Base-by-base conservation (phyloP, 1,140 invertebrate genomes). In the Metaphire vulgaris region DNA sequence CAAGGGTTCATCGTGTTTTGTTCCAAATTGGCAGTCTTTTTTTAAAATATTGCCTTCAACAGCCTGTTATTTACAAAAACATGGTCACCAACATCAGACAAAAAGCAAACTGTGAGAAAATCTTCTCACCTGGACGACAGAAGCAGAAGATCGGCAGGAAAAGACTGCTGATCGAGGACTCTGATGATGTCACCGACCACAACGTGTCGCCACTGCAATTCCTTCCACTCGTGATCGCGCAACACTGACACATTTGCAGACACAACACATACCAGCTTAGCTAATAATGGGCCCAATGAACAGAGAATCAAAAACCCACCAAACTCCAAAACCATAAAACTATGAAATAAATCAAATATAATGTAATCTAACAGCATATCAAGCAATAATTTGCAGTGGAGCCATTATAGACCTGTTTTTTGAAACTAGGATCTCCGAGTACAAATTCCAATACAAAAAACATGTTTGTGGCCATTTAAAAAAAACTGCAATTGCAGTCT, bases 171-270 rank as follows among this genome's bases (percentile, higher is more conserved):
- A 79, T 81, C 83, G 29, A 78, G 65, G n/a, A 99, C 88, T 87
- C 98, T 96, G 28, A 99, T 92, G 76, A 99, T 88, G 87, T 99
- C 97, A 0, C 97, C 97, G 12, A 98, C 96, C 65, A 84, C 76
- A 0, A 88, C 81, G n/a, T 98, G 91, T 81, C 93, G 92, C 96
- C 96, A 99, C 80, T 92, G 89, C 1, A 92, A 89, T 82, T 91
- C 91, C 81, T 91, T 90, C 85, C 97, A 99, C 71, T 92, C 89
- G 76, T 92, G 91, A 77, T 90, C 79, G 14, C 83, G 78, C 75
- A 85, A 80, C 26, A 85, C 89, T 84, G 92, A n/a, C n/a, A n/a
- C n/a, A n/a, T n/a, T n/a, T n/a, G n/a, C n/a, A n/a, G n/a, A n/a
- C n/a, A n/a, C n/a, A n/a, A n/a, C n/a, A n/a, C n/a, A n/a, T 90